Evolutionary conservation across 1,140 invertebrate genomes (phyloP).

Genomic region (Caenorhabditis tropicalis): DNA sequence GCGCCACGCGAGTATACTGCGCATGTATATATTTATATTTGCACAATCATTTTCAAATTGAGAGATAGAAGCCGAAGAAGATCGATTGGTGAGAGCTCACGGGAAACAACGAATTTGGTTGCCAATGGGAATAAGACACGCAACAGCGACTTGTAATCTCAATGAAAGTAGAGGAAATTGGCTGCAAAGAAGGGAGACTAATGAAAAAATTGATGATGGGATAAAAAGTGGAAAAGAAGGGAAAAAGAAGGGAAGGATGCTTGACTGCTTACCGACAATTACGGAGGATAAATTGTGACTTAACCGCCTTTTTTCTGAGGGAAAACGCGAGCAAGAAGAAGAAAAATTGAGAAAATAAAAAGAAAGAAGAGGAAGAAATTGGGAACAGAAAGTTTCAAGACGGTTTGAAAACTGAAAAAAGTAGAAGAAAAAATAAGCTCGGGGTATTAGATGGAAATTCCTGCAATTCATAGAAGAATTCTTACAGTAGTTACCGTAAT

Average conservation of each 20-base stretch:
- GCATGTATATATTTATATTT: conserved; percentile 7
- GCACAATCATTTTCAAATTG: background rate
- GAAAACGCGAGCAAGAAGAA: background rate
- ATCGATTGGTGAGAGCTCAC: background rate
- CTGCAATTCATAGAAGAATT: too few relatives aligned
- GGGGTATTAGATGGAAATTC: too few relatives aligned
- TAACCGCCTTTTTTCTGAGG: background rate
- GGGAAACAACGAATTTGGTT: background rate
- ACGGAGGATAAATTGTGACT: conserved; percentile 30
- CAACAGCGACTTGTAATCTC: background rate
- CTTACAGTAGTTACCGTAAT: too few relatives aligned
- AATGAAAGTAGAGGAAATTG: background rate
- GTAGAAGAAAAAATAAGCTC: too few relatives aligned
- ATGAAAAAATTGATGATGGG: conserved; percentile 30
- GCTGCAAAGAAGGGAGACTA: background rate
- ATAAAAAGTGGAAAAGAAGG: background rate
- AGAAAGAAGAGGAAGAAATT: background rate
- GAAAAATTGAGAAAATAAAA: background rate
- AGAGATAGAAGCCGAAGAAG: conserved; percentile 3
- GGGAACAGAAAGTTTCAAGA: background rate
- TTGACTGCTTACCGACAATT: conserved; percentile 36
- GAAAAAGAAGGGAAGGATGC: background rate
- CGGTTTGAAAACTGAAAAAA: background rate
- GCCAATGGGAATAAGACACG: background rate
- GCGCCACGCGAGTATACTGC: background rate